Conservation (phyloP, 2,113 vertebrate genomes). For the Shinisaurus crocodilurus region DNA sequence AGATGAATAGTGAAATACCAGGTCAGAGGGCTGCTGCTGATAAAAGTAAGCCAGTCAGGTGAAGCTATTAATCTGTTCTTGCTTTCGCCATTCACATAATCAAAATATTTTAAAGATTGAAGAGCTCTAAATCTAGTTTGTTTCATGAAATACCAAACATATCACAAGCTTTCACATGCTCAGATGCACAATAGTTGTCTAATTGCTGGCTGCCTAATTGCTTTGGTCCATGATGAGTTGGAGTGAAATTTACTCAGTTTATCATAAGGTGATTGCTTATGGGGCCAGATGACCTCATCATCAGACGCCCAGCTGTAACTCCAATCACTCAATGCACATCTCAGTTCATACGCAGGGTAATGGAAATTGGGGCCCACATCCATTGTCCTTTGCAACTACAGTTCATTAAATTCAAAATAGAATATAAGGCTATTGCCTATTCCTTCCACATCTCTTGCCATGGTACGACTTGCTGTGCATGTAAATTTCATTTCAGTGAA, state of each 20-base stretch:
- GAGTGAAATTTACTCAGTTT: slow-evolving; percentile 7
- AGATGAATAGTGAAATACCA: slow-evolving; percentile 5
- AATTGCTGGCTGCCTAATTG: slow-evolving; percentile 13
- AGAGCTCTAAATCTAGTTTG: not conserved
- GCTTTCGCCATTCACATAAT: not conserved
- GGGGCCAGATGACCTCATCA: not conserved
- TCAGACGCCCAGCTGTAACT: not conserved
- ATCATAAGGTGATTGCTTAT: not conserved
- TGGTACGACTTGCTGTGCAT: not conserved
- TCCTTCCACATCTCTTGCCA: not conserved
- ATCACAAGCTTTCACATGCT: slow-evolving; percentile 7
- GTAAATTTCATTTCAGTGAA: not conserved
- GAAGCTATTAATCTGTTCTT: slow-evolving; percentile 6
- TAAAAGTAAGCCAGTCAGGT: slow-evolving; percentile 4
- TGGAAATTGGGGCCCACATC: not conserved
- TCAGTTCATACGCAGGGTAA: not conserved
- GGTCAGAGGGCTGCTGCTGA: not conserved
- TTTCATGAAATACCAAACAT: not conserved
- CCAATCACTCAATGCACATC: not conserved
- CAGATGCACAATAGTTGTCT: slow-evolving; percentile 13
- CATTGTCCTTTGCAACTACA: not conserved
- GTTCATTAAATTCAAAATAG: not conserved
- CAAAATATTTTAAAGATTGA: slow-evolving; percentile 11
- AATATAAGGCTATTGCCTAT: not conserved
- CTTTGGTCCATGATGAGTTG: not conserved